These are phyloP conservation scores for Drosophila antonietae DNA, from an alignment of 2,888 invertebrate genomes.

Conservation along the genomic window DNA sequence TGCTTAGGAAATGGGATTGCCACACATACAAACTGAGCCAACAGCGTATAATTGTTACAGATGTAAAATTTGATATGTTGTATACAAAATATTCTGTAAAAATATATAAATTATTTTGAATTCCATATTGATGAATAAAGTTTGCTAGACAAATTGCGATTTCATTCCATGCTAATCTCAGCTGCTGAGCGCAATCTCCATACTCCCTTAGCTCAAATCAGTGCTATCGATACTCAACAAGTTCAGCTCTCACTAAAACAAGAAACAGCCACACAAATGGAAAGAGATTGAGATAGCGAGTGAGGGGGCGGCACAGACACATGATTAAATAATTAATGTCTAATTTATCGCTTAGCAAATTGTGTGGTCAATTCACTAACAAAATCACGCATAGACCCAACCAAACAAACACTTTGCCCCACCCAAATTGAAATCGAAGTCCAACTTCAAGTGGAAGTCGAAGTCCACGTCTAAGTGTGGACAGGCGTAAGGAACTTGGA, in stretches of 20 bases:
- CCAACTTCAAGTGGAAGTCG: background rate
- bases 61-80: too few relatives aligned
- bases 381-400: constrained; percentile 64
- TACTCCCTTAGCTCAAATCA: constrained; percentile 22
- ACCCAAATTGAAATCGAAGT: constrained; percentile 4
- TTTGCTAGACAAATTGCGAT: background rate
- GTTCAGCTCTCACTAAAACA: constrained; percentile 15
- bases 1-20: background rate
- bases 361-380: constrained; percentile 77
- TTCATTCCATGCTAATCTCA: background rate
- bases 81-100: too few relatives aligned
- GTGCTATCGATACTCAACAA: constrained; percentile 41
- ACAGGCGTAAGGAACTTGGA: constrained; percentile 59
- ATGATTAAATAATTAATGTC: constrained; percentile 75
- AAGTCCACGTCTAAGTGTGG: constrained; percentile 35
- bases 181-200: background rate
- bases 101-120: too few relatives aligned
- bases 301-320: background rate
- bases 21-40: background rate
- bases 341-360: constrained; percentile 80
- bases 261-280: constrained; percentile 1
- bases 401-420: constrained; percentile 12
- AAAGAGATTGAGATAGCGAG: background rate
- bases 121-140: too few relatives aligned
- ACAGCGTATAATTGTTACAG: too few relatives aligned